Conservation (phyloP, 2,888 invertebrate genomes). For the Xestia ashworthii region DNA sequence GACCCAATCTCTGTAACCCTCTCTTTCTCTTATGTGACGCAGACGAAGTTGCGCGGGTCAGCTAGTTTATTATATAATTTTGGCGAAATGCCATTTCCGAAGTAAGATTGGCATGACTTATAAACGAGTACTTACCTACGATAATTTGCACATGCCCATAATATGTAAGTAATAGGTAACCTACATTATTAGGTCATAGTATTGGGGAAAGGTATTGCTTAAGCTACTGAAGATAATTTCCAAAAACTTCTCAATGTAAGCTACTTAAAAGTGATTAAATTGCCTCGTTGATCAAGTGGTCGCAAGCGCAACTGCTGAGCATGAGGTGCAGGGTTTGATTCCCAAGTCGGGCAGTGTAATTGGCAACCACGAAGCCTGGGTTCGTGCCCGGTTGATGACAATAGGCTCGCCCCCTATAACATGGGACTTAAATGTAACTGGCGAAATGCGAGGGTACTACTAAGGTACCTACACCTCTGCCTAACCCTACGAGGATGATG, state of each 20-base stretch:
- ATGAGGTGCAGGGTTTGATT: background rate
- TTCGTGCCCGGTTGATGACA: background rate
- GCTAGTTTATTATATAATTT: constrained; percentile 2
- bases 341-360: background rate
- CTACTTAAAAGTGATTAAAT: background rate
- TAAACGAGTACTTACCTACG: background rate
- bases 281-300: background rate
- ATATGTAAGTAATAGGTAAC: no score
- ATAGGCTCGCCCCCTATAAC: background rate
- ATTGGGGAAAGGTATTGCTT: background rate
- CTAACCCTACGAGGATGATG: background rate
- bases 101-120: constrained; percentile 23
- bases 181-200: no score
- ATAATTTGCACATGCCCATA: constrained; percentile 3
- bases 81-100: constrained; percentile 50
- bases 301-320: background rate
- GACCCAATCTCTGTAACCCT: no score
- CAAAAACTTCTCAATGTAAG: background rate
- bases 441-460: background rate
- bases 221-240: background rate
- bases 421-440: background rate
- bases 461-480: background rate
- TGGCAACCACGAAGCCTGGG: background rate
- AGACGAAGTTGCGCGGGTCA: no score
- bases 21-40: no score